Percentiles rank a stretch among this genome's conserved stretches.
Conservation (phyloP, 2,797 vertebrate genomes). For the Protosalanx chinensis region DNA sequence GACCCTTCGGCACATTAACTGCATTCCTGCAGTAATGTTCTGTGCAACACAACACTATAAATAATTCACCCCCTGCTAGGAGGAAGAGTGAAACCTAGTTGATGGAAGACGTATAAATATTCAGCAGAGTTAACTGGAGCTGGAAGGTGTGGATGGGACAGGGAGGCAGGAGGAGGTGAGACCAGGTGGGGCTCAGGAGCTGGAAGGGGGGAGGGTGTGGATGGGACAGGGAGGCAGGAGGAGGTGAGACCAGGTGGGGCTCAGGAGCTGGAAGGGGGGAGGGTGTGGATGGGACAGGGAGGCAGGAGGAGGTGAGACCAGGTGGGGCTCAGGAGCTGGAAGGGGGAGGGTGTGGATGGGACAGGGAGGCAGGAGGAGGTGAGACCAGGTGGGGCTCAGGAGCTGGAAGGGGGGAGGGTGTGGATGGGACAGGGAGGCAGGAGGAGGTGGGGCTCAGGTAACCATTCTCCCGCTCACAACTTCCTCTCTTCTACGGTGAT, state of each 20-base stretch:
- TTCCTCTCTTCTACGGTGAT: slow-evolving; percentile 20
- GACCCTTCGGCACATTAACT: slow-evolving; percentile 7
- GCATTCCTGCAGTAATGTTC: slow-evolving; percentile 18
- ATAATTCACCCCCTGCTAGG: slow-evolving; percentile 38
- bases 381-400: no score
- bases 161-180: not conserved
- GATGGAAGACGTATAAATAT: slow-evolving; percentile 7
- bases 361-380: no score
- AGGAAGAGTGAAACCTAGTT: slow-evolving; percentile 18
- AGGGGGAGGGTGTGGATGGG: no score
- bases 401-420: no score
- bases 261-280: no score
- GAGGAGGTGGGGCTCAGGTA: not conserved
- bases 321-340: no score
- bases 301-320: no score
- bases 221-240: no score
- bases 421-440: no score
- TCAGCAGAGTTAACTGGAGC: slow-evolving; percentile 16
- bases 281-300: no score
- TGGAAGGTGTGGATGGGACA: not conserved
- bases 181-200: not conserved
- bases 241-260: no score
- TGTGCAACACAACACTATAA: slow-evolving; percentile 35
- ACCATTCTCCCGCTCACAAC: not conserved
- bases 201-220: no score